phyloP scores from a whole-genome alignment of 2,113 vertebrate genomes.

The Brienomyrus longianalis region DNA sequence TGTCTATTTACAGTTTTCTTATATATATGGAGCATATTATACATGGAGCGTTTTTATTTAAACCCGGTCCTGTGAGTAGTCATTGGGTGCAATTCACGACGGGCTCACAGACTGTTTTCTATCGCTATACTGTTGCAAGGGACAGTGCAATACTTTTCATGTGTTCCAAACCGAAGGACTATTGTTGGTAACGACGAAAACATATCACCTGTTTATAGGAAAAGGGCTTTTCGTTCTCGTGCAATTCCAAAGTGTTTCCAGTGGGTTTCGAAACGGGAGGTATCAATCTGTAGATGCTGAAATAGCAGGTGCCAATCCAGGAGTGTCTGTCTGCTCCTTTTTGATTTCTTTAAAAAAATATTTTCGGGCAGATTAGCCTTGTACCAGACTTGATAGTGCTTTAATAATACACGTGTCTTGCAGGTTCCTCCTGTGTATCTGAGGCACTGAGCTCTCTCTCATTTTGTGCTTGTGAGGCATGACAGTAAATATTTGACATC shows the following conservation, averaged over 20 bases:
- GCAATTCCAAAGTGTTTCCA: conserved; percentile 26
- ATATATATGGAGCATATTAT: neutral
- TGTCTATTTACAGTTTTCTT: conserved; percentile 25
- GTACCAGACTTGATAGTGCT: conserved; percentile 12
- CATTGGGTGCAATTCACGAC: neutral
- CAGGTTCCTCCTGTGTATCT: conserved; percentile 6
- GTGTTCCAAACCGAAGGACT: conserved; percentile 13
- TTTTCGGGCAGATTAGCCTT: neutral
- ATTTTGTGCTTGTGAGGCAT: conserved; percentile 1
- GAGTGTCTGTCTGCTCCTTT: conserved; percentile 26
- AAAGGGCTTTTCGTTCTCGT: conserved; percentile 39
- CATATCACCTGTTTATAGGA: conserved; percentile 30
- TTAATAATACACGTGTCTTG: conserved; percentile 30
- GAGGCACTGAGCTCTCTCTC: neutral
- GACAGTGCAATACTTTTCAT: conserved; percentile 40
- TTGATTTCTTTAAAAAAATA: conserved; percentile 15
- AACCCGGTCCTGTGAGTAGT: conserved; percentile 15
- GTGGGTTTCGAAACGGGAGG: conserved; percentile 24
- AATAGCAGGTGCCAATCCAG: conserved; percentile 7
- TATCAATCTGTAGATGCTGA: conserved; percentile 16
- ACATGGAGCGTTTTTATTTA: conserved; percentile 15
- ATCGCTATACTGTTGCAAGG: conserved; percentile 35
- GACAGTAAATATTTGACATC: neutral
- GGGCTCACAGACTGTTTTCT: conserved; percentile 28
- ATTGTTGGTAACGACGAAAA: conserved; percentile 19